Evolutionary conservation across 2,113 vertebrate species (phyloP).

Genomic region (Setophaga kirtlandii): DNA sequence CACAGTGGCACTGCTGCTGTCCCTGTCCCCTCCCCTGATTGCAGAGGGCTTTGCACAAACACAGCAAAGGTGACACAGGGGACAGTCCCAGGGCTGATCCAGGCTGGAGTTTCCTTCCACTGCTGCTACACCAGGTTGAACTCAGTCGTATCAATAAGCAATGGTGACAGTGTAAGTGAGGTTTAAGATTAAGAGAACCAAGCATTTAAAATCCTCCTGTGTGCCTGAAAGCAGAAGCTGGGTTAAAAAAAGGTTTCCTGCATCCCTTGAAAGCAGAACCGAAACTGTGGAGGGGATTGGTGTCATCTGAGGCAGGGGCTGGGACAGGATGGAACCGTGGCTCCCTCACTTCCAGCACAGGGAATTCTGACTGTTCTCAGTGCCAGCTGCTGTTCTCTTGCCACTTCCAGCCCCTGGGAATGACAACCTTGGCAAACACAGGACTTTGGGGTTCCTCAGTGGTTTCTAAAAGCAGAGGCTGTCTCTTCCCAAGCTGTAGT

Average conservation of each 20-base stretch:
- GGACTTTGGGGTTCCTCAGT: neutral
- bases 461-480: conserved; percentile 40
- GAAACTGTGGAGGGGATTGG: neutral
- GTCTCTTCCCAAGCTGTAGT: conserved; percentile 48
- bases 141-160: neutral
- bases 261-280: neutral
- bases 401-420: neutral
- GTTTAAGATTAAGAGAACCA: neutral
- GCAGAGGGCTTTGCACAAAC: neutral
- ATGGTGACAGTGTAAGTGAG: neutral
- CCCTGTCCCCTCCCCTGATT: neutral
- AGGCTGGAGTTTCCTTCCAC: neutral
- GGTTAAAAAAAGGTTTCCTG: neutral
- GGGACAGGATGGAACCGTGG: neutral
- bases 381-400: neutral
- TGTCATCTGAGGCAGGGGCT: neutral
- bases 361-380: neutral
- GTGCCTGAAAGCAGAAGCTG: conserved; percentile 43
- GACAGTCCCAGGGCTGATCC: neutral
- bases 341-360: neutral
- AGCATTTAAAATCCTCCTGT: neutral
- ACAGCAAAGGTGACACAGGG: neutral
- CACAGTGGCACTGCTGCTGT: neutral
- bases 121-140: neutral
- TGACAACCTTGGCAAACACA: neutral